Percentiles rank a stretch among this genome's conserved stretches.
These are phyloP conservation scores for Griposia aprilina DNA, from an alignment of 2,888 invertebrate genomes.

Conservation along the genomic window DNA sequence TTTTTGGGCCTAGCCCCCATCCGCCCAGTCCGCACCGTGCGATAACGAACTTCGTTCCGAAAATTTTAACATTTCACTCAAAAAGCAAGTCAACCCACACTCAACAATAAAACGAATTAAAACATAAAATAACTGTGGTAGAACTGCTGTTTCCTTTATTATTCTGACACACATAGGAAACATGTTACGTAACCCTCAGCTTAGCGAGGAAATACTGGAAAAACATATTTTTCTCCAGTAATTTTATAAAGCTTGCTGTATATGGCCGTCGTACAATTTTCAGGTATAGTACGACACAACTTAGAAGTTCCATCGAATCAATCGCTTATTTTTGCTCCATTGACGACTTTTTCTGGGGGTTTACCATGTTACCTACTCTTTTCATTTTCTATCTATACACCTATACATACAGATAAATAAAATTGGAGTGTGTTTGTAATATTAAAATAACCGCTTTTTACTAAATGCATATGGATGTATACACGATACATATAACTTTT, in stretches of 20 bases:
- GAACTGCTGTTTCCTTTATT: conserved; percentile 13
- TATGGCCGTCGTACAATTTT: conserved; percentile 13
- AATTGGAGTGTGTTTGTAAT: no score
- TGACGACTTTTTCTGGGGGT: neutral
- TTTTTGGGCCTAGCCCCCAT: no score
- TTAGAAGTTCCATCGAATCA: neutral
- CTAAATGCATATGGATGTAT: no score
- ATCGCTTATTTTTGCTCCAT: neutral
- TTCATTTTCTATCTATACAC: no score
- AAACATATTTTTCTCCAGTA: conserved; percentile 55
- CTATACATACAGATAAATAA: no score
- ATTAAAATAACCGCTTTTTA: no score
- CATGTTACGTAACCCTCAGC: conserved; percentile 5
- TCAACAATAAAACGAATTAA: conserved; percentile 11
- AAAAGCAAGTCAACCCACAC: neutral
- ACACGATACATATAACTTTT: no score
- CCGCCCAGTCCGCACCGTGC: no score
- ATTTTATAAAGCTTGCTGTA: conserved; percentile 28
- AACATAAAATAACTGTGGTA: conserved; percentile 10
- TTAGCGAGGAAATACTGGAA: conserved; percentile 35
- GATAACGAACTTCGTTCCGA: no score
- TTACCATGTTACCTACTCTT: neutral
- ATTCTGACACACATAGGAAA: conserved; percentile 29
- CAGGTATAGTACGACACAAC: conserved; percentile 3
- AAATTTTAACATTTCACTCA: neutral